These are phyloP conservation scores for Syrmaticus mikado DNA, from an alignment of 2,113 vertebrate genomes.

Conservation along the genomic window DNA sequence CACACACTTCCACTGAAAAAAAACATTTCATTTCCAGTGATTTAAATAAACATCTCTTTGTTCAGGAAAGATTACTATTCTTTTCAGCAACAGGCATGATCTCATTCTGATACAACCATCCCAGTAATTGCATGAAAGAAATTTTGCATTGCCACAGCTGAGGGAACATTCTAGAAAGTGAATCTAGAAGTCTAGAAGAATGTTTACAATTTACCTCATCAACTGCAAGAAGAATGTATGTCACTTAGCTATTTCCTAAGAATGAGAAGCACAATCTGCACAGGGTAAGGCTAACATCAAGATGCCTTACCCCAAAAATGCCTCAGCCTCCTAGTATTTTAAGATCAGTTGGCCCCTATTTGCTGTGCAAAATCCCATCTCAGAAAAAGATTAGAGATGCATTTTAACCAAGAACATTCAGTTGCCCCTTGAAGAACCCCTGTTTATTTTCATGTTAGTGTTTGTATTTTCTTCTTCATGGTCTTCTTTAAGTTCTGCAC, in stretches of 20 bases:
- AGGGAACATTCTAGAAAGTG: constrained; percentile 28
- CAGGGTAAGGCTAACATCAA: background rate
- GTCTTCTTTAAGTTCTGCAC: background rate
- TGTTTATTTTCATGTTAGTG: background rate
- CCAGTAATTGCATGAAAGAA: constrained; percentile 51
- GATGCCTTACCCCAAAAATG: constrained; percentile 44
- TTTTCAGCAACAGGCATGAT: constrained; percentile 63
- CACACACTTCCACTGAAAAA: constrained; percentile 25
- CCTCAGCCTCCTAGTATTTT: constrained; percentile 33
- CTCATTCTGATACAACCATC: constrained; percentile 66
- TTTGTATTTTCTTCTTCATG: background rate
- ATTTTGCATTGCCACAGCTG: constrained; percentile 18
- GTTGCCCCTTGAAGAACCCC: background rate
- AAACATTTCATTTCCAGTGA: constrained; percentile 56
- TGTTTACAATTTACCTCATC: constrained; percentile 42
- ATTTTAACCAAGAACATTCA: constrained; percentile 1
- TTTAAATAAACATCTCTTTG: constrained; percentile 61
- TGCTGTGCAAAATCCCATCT: constrained; percentile 31
- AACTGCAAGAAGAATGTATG: constrained; percentile 34
- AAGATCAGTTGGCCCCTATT: background rate
- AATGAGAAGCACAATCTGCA: constrained; percentile 32
- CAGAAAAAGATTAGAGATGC: background rate
- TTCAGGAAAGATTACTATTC: constrained; percentile 58
- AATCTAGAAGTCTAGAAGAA: background rate
- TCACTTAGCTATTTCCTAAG: constrained; percentile 16